phyloP scores from a whole-genome alignment of 2,888 invertebrate species.

The Rhodophaea formosa region DNA sequence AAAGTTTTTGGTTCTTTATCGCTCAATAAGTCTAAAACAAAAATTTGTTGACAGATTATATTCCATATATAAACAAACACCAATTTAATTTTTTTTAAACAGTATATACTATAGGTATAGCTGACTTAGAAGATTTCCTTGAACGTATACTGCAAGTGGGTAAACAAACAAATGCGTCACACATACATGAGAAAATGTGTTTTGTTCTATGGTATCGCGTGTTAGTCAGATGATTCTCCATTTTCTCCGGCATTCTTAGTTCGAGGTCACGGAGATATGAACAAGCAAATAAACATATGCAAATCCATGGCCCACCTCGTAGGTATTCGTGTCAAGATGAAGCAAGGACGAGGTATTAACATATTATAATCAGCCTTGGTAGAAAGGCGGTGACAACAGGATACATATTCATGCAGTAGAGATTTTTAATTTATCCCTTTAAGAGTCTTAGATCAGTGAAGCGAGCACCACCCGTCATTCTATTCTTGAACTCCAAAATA shows the following conservation, averaged over 20 bases:
- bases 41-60: too few relatives aligned
- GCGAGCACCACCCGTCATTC: too few relatives aligned
- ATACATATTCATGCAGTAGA: too few relatives aligned
- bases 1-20: too few relatives aligned
- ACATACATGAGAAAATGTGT: not conserved
- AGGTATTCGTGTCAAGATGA: conserved; percentile 44
- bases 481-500: too few relatives aligned
- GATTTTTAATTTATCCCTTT: too few relatives aligned
- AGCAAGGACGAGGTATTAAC: conserved; percentile 41
- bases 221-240: conserved; percentile 31
- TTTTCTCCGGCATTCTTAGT: conserved; percentile 49
- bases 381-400: not conserved
- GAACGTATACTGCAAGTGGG: not conserved
- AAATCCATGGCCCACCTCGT: conserved; percentile 43
- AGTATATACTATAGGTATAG: not conserved
- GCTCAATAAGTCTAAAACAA: too few relatives aligned
- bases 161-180: not conserved
- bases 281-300: conserved; percentile 40
- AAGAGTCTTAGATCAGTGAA: too few relatives aligned
- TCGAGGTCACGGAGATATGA: conserved; percentile 43
- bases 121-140: not conserved
- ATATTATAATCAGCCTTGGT: not conserved
- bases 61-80: too few relatives aligned
- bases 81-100: too few relatives aligned
- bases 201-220: conserved; percentile 1